These are phyloP conservation scores for Epiblema foenella DNA, from an alignment of 2,888 invertebrate genomes.

Conservation along the genomic window DNA sequence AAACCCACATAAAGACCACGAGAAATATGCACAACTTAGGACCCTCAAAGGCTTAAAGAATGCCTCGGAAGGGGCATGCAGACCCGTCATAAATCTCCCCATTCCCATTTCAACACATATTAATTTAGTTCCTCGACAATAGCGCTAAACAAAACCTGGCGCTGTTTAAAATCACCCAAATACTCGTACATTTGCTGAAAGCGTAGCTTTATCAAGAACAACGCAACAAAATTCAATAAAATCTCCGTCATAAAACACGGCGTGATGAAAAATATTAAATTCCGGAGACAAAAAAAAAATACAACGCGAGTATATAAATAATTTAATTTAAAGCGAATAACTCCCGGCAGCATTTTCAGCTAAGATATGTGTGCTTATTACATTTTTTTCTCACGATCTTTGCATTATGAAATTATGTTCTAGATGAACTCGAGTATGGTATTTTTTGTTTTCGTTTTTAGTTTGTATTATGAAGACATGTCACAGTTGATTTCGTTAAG, in stretches of 20 bases:
- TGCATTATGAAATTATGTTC: slow-evolving; percentile 32
- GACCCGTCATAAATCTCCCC: slow-evolving; percentile 22
- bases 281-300: slow-evolving; percentile 71
- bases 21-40: neutral
- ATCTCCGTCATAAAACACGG: slow-evolving; percentile 71
- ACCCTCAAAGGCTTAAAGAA: slow-evolving; percentile 1
- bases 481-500: neutral
- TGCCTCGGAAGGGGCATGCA: slow-evolving; percentile 6
- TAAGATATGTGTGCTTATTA: slow-evolving; percentile 39
- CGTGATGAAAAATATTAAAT: slow-evolving; percentile 81
- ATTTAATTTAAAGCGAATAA: slow-evolving; percentile 65
- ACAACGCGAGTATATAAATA: slow-evolving; percentile 66
- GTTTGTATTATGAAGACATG: neutral
- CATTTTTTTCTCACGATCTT: slow-evolving; percentile 24
- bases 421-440: neutral
- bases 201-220: slow-evolving; percentile 74
- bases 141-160: slow-evolving; percentile 27
- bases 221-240: slow-evolving; percentile 77
- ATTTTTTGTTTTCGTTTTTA: slow-evolving; percentile 3
- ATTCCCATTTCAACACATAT: slow-evolving; percentile 29
- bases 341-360: slow-evolving; percentile 24
- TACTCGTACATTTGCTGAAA: slow-evolving; percentile 44
- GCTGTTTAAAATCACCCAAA: slow-evolving; percentile 64
- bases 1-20: neutral
- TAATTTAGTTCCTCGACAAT: slow-evolving; percentile 33